Base-by-base conservation (phyloP, 2,797 vertebrate genomes). In the Crocidura indochinensis region DNA sequence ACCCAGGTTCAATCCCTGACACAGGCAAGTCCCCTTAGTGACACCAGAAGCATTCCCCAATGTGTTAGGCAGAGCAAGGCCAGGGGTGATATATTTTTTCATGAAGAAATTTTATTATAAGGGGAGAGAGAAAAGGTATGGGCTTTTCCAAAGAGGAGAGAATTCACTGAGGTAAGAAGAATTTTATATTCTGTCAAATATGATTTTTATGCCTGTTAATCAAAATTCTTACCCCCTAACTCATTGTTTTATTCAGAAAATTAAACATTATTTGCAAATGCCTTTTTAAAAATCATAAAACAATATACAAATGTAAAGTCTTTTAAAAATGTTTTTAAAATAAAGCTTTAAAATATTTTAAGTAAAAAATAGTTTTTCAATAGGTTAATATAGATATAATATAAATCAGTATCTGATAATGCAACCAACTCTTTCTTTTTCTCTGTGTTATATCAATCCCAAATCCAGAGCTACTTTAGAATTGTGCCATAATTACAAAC, bases 201-300 rank as follows among this genome's bases (percentile, higher is more conserved):
- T 88, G 38, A 94, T 72, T 87, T 92, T 85, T 84, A 87, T 60
- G 44, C 89, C n/a, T 89, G 8, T 72, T 90, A 89, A 87, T 91
- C 22, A 6, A 62, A 75, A 9, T 75, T 44, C 38, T 2, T 38
- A 38, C 38, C 10, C 15, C 12, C 9, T n/a, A 93, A 87, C 22
- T 76, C 29, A 51, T 14, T 80, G 44, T 15, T 65, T 84, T 76
- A 38, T 89, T 79, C 74, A 80, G 72, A 71, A 88, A 81, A 79
- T 87, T 81, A 74, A 89, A 83, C 92, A 56, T 53, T 85, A 94
- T 84, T 60, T 93, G 51, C 51, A 44, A 91, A 69, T 65, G n/a
- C 9, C 85, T 65, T 92, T 90, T 24, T 60, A 85, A 85, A 79
- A 91, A 93, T 1, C 82, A 15, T 53, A 89, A 94, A 94, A 86